These are phyloP conservation scores for Threskiornis aethiopicus DNA, from an alignment of 2,797 vertebrate genomes.

Conservation along the genomic window DNA sequence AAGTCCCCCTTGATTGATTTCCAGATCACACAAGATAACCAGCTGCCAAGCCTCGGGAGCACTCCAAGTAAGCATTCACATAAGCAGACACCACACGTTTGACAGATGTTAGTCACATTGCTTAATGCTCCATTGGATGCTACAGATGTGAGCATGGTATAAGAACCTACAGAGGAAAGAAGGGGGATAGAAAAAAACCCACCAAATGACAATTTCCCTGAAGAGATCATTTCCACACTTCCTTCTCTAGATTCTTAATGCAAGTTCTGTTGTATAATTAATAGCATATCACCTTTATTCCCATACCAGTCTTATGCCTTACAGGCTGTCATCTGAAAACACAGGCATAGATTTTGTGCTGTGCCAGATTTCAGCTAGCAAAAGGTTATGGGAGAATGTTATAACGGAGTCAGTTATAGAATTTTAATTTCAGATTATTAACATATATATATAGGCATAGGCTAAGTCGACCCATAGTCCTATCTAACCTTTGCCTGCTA, in stretches of 20 bases:
- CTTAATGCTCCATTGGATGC: slow-evolving; percentile 47
- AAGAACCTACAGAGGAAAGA: slow-evolving; percentile 23
- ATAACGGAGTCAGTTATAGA: background rate
- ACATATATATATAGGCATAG: background rate
- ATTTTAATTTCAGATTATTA: slow-evolving; percentile 1
- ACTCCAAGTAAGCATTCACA: slow-evolving; percentile 43
- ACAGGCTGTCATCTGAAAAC: slow-evolving; percentile 34
- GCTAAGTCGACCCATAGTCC: background rate
- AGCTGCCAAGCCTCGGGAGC: slow-evolving; percentile 49
- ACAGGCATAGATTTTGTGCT: background rate
- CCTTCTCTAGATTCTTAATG: background rate
- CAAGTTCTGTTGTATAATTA: slow-evolving; percentile 57
- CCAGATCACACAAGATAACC: slow-evolving; percentile 56
- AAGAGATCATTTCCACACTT: background rate
- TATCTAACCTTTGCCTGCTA: background rate
- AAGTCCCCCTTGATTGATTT: slow-evolving; percentile 51
- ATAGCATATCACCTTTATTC: slow-evolving; percentile 46
- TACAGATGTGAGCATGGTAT: background rate
- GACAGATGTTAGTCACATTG: slow-evolving; percentile 59
- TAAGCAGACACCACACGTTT: slow-evolving; percentile 32
- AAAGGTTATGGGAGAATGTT: background rate
- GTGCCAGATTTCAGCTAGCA: background rate
- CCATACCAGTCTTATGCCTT: slow-evolving; percentile 4
- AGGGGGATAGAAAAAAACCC: background rate
- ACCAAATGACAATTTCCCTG: slow-evolving; percentile 24